These are phyloP conservation scores for Malurus splendens DNA, from an alignment of 2,797 vertebrate genomes.

Conservation along the genomic window DNA sequence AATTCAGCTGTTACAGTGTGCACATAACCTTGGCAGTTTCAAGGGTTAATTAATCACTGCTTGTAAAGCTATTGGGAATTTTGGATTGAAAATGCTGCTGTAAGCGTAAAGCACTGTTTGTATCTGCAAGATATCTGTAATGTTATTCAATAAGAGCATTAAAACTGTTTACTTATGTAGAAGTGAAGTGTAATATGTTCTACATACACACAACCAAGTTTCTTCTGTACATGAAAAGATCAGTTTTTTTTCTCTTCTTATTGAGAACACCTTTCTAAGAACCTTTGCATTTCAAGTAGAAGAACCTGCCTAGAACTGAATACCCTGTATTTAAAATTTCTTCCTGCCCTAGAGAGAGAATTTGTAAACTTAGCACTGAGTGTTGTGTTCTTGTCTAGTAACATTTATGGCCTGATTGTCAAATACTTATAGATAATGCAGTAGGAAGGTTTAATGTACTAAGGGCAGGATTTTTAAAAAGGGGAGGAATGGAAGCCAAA, in stretches of 20 bases:
- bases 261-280: neutral
- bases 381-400: neutral
- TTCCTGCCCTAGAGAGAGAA: neutral
- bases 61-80: neutral
- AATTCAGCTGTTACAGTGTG: neutral
- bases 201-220: rapidly evolving
- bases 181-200: neutral
- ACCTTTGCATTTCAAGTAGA: neutral
- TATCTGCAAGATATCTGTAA: neutral
- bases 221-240: neutral
- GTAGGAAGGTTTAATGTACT: neutral
- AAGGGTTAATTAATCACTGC: neutral
- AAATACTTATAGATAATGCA: neutral
- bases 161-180: neutral
- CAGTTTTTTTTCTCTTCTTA: neutral
- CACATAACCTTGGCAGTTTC: neutral
- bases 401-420: neutral
- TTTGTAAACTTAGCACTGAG: neutral
- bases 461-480: neutral
- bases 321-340: neutral
- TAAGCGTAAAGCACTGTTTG: neutral
- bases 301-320: neutral
- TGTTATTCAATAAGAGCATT: neutral
- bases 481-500: neutral
- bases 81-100: neutral